A percentile compares a stretch with the other conserved stretches of the same genome.
Conservation (phyloP, 2,888 invertebrate species). For the Diadegma fenestrale region DNA sequence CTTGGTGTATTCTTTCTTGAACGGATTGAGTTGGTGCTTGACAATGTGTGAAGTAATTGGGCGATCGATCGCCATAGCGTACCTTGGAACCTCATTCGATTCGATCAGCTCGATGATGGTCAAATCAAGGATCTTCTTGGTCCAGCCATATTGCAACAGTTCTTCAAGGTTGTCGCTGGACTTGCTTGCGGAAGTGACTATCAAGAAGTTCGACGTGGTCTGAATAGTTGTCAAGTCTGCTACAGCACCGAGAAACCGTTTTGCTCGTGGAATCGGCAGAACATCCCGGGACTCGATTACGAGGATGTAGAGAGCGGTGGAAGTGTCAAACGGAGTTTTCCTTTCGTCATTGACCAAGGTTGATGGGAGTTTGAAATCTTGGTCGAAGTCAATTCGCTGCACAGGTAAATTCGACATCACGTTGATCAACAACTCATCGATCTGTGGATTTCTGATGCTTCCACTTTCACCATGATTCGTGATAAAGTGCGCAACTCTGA, state of each 20-base stretch:
- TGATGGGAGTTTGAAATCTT: not conserved
- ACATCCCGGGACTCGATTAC: not conserved
- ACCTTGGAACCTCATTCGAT: no score
- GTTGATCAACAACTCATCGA: slow-evolving; percentile 4
- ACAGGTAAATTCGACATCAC: not conserved
- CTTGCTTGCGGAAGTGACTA: not conserved
- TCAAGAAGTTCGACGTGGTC: slow-evolving; percentile 27
- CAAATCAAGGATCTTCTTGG: slow-evolving; percentile 56
- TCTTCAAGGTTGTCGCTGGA: slow-evolving; percentile 41
- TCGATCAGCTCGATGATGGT: slow-evolving; percentile 60
- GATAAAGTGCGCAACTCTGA: not conserved
- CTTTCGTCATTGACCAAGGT: not conserved
- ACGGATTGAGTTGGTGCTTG: no score
- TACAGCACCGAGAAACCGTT: slow-evolving; percentile 18
- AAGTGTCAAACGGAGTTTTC: not conserved
- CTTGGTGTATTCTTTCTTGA: no score
- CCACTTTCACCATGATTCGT: not conserved
- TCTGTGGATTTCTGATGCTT: not conserved
- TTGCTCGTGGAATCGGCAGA: not conserved
- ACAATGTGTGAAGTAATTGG: no score
- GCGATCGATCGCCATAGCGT: no score
- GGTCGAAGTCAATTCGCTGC: not conserved
- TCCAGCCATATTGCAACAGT: slow-evolving; percentile 62
- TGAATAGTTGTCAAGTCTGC: slow-evolving; percentile 32
- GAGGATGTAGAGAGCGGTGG: slow-evolving; percentile 38